Base-by-base conservation (phyloP, 2,797 vertebrate species). In the Cyclura pinguis region DNA sequence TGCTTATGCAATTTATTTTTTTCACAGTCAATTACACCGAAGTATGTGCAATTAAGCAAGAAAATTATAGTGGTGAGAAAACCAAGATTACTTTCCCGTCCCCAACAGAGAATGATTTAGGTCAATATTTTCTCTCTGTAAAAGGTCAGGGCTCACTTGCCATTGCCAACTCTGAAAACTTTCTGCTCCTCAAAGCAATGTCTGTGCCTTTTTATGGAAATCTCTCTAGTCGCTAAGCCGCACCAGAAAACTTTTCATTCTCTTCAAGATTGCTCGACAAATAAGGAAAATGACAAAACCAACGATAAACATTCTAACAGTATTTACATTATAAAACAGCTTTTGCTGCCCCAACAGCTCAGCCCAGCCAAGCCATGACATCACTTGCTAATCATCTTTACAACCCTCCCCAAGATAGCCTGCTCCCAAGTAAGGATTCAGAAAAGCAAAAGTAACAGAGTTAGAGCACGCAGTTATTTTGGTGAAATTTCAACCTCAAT, bases 201-300 rank as follows among this genome's bases (percentile, higher is more conserved):
- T 81, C 94, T 96, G 96, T 98, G 97, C 97, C 97, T 97, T 98
- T 98, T 98, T 97, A 97, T 97, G 97, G 97, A 95, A 97, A 97
- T 98, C 95, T 97, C 83, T 82, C 95, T 77, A 95, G 90, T 95
- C 95, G 91, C 89, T 91, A 57, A 14, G 81, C 93, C 95, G 96
- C 92, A 94, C 74, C 93, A 96, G 95, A 94, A 95, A 97, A 93
- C 91, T 92, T 85, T 94, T 96, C 88, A 6, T 94, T 95, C 97
- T 96, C 91, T 90, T 90, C 89, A 92, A 95, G 96, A 96, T 92
- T 96, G 95, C 95, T 96, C 7, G 96, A 98, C 97, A 97, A 98
- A 97, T 97, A 97, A 93, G 96, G 95, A 96, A 86, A 96, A 95
- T 95, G 95, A 95, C 95, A 95, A 78, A 88, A 93, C 76, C 0